A percentile compares a stretch with the other conserved stretches of the same genome.
Conservation (phyloP, 2,113 vertebrate species). For the Dasypus novemcinctus region DNA sequence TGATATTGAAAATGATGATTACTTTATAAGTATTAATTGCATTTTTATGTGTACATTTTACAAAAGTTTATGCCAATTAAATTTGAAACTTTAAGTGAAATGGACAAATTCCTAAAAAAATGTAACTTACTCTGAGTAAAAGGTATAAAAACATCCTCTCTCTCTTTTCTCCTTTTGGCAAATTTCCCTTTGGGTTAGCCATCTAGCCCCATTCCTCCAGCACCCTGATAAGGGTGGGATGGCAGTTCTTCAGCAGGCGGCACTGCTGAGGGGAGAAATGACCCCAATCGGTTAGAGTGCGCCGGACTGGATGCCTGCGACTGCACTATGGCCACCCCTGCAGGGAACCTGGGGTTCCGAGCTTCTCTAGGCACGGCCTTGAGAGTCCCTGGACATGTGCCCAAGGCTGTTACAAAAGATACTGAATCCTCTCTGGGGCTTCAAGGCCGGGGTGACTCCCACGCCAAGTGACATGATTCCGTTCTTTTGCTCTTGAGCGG, state of each 20-base stretch:
- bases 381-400: background rate
- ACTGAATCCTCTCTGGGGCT: background rate
- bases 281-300: background rate
- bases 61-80: background rate
- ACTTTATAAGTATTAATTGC: background rate
- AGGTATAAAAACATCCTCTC: background rate
- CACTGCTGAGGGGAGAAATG: background rate
- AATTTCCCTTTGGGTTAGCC: background rate
- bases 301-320: background rate
- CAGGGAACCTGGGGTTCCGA: background rate
- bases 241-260: background rate
- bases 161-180: background rate
- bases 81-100: background rate
- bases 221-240: background rate
- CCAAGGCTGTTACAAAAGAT: background rate
- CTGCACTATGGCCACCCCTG: background rate
- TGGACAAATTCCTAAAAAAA: background rate
- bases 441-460: background rate
- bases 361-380: background rate
- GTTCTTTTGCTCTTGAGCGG: background rate
- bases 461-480: background rate
- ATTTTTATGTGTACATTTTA: background rate
- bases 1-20: background rate
- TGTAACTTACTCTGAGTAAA: background rate
- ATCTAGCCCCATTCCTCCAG: background rate